Percentiles rank a stretch among this genome's conserved stretches.
Conservation (phyloP, 1,140 invertebrate species). For the Drosophila erecta region DNA sequence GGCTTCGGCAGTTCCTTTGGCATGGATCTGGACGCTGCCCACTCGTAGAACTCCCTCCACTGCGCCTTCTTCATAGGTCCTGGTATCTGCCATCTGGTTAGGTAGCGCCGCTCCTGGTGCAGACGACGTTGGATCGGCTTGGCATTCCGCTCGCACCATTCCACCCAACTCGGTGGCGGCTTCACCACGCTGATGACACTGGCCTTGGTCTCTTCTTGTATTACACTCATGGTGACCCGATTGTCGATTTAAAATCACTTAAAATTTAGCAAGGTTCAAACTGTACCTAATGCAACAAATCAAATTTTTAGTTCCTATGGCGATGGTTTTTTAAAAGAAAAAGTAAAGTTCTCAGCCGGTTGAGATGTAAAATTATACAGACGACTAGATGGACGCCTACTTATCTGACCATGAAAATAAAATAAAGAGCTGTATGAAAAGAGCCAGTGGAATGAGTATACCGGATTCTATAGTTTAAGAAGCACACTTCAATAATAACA, state of each 20-base stretch:
- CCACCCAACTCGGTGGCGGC: constrained; percentile 46
- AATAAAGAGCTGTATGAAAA: neutral
- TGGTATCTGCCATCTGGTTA: constrained; percentile 60
- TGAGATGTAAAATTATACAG: neutral
- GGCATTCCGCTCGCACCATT: constrained; percentile 53
- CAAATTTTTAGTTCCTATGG: constrained; percentile 3
- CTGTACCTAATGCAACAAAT: neutral
- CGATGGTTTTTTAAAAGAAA: neutral
- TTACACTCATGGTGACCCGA: constrained; percentile 4
- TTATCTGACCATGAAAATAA: neutral
- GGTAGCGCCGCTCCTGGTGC: neutral
- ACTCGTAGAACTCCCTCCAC: constrained; percentile 53
- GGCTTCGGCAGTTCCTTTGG: constrained; percentile 14
- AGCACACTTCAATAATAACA: neutral
- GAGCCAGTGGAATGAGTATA: too few relatives aligned
- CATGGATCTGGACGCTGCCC: constrained; percentile 37
- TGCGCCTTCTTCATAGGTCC: constrained; percentile 68
- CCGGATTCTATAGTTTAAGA: too few relatives aligned
- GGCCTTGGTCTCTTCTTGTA: neutral
- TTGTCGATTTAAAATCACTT: constrained; percentile 1
- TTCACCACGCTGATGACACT: neutral
- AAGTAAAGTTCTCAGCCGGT: constrained; percentile 1
- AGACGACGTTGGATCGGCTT: constrained; percentile 20
- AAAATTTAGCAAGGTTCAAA: constrained; percentile 19
- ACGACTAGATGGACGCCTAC: neutral